phyloP scores from a whole-genome alignment of 2,797 vertebrate genomes.

The Manis crassicaudata region DNA sequence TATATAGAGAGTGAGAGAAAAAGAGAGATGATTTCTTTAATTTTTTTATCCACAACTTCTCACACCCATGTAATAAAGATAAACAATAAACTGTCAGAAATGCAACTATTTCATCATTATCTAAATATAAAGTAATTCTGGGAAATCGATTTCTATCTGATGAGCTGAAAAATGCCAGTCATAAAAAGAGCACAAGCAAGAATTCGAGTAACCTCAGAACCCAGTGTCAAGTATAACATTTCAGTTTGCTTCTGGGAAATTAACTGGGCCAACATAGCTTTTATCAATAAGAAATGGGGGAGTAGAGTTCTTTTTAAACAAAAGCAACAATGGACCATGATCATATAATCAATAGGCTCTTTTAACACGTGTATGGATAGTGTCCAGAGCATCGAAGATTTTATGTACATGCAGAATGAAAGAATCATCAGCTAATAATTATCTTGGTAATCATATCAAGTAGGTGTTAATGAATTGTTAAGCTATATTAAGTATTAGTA shows the following conservation, averaged over 20 bases:
- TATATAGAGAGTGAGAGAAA: not conserved
- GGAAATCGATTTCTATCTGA: constrained; percentile 39
- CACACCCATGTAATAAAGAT: not conserved
- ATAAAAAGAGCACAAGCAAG: constrained; percentile 43
- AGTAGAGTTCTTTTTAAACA: constrained; percentile 17
- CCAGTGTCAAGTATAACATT: not conserved
- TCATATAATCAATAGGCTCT: not conserved
- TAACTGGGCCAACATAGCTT: not conserved
- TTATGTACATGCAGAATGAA: not conserved
- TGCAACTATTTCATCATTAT: not conserved
- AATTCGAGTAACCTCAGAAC: not conserved
- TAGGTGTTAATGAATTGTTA: not conserved
- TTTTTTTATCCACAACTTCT: not conserved
- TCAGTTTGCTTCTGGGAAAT: constrained; percentile 27
- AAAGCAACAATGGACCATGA: constrained; percentile 31
- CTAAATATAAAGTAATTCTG: constrained; percentile 47
- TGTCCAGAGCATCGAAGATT: not conserved
- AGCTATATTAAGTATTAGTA: not conserved
- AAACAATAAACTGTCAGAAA: constrained; percentile 20
- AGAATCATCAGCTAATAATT: not conserved
- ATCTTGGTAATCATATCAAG: not conserved
- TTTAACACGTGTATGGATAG: not conserved
- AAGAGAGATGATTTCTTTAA: not conserved
- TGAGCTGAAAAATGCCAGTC: not conserved
- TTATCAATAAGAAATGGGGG: constrained; percentile 16